A percentile compares a stretch with the other conserved stretches of the same genome.
Conservation (phyloP, 2,888 invertebrate species). For the Lingula anatina region DNA sequence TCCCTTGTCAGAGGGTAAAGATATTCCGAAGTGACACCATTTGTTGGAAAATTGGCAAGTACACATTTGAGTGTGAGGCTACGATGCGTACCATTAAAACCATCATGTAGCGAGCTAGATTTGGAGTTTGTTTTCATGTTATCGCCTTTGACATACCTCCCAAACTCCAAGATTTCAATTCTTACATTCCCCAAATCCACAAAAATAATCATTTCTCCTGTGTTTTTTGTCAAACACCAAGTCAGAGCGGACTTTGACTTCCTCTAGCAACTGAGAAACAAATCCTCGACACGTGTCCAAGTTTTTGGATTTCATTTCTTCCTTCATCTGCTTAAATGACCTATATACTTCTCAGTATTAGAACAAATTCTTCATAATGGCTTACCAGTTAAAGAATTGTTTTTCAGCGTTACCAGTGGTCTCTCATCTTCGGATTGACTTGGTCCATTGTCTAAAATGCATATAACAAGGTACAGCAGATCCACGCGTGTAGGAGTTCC, state of each 20-base stretch:
- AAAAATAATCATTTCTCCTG: background rate
- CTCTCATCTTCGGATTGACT: no score
- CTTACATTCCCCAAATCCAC: background rate
- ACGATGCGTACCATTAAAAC: background rate
- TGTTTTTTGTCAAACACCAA: background rate
- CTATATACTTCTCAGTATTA: no score
- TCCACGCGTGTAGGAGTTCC: no score
- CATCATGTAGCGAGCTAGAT: background rate
- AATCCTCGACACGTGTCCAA: background rate
- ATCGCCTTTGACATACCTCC: background rate
- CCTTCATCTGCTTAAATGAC: background rate
- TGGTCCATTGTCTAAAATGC: no score
- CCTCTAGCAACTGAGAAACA: background rate
- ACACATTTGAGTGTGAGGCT: background rate
- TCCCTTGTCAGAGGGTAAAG: background rate
- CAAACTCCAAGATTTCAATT: background rate
- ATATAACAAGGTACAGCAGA: no score
- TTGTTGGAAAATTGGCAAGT: background rate
- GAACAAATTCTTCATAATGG: no score
- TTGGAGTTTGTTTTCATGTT: background rate
- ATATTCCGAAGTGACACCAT: background rate
- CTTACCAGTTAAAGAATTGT: no score
- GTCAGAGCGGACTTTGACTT: background rate
- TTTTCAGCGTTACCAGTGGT: no score
- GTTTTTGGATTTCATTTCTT: background rate